These are phyloP conservation scores for Cyanoramphus novaezelandiae DNA, from an alignment of 2,113 vertebrate species.

Conservation along the genomic window DNA sequence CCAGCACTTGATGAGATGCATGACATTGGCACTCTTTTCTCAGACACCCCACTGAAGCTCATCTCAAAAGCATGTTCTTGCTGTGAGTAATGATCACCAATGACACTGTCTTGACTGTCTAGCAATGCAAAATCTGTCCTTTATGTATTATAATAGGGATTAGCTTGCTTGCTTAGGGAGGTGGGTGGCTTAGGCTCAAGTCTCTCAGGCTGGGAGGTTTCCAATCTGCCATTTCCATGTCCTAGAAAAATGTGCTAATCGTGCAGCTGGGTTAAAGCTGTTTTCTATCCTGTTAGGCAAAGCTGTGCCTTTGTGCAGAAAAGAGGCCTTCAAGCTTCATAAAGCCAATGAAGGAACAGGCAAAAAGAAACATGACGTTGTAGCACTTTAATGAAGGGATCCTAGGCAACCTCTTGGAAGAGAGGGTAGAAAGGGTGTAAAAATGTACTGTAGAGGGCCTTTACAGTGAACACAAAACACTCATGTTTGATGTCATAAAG, in stretches of 20 bases:
- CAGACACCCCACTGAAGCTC: background rate
- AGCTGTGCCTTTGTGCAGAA: background rate
- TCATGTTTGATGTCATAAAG: background rate
- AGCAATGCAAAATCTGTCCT: background rate
- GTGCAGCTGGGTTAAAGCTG: background rate
- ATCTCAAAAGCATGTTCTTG: background rate
- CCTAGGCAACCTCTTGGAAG: background rate
- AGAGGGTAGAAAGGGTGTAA: background rate
- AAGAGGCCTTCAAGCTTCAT: background rate
- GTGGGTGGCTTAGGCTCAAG: constrained; percentile 1
- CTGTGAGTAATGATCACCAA: background rate
- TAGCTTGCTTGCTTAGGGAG: background rate
- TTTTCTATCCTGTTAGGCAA: background rate
- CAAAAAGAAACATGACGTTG: background rate
- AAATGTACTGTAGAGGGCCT: background rate
- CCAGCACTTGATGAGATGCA: background rate
- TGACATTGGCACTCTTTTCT: background rate
- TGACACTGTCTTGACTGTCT: background rate
- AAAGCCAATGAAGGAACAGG: background rate
- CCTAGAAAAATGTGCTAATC: constrained; percentile 30
- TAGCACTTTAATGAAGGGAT: background rate
- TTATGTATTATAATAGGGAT: background rate
- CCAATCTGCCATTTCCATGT: constrained; percentile 7
- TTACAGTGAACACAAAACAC: background rate
- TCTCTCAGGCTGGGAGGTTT: constrained; percentile 6